Evolutionary conservation across 2,797 vertebrate species (phyloP).

Genomic region (Falco peregrinus): DNA sequence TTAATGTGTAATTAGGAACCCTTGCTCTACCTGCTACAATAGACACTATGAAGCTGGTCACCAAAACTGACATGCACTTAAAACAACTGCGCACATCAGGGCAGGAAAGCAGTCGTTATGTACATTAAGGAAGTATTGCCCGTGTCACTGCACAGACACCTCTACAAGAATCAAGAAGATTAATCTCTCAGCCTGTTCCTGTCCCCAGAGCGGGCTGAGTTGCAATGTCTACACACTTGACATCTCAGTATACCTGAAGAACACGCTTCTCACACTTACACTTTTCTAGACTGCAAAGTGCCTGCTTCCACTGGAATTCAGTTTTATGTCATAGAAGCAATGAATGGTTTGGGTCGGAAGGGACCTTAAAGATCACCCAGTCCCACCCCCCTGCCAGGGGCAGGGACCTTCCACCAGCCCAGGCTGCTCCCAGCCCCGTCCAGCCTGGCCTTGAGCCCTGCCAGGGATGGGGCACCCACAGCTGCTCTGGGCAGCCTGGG

Average conservation of each 20-base stretch:
- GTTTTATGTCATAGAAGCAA: neutral
- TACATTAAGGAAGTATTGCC: neutral
- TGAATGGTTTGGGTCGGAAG: neutral
- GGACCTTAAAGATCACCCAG: neutral
- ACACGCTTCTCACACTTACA: neutral
- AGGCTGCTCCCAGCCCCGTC: neutral
- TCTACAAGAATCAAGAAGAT: neutral
- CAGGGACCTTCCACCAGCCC: neutral
- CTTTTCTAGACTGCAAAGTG: neutral
- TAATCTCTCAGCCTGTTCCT: accelerated
- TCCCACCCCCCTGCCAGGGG: neutral
- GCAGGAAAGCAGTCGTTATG: neutral
- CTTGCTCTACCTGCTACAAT: neutral
- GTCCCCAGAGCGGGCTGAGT: accelerated
- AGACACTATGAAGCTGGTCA: neutral
- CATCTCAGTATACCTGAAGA: accelerated
- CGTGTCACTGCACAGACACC: neutral
- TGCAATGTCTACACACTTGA: accelerated
- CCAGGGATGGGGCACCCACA: neutral
- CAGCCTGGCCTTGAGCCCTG: neutral
- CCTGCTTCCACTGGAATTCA: neutral
- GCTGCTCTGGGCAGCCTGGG: neutral
- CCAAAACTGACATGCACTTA: neutral
- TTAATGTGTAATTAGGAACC: neutral
- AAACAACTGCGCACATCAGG: neutral